Evolutionary conservation across 2,797 vertebrate genomes (phyloP).

Genomic region (Percopsis omiscomaycus): DNA sequence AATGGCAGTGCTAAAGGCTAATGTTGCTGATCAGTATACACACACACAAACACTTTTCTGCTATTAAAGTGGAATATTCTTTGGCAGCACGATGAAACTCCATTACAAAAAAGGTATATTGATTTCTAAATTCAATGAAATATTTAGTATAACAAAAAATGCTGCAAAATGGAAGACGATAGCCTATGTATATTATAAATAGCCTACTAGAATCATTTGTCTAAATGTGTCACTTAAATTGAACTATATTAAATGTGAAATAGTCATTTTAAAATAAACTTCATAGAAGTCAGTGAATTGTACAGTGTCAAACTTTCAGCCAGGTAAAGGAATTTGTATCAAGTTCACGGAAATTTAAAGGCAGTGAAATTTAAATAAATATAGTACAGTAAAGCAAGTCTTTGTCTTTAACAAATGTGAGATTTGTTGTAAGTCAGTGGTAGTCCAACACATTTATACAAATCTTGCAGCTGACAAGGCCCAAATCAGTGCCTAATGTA

Average conservation of each 20-base stretch:
- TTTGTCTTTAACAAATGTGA: too few species aligned
- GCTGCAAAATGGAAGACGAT: not conserved
- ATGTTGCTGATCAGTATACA: not conserved
- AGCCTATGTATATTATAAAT: not conserved
- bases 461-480: too few species aligned
- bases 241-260: too few species aligned
- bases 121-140: not conserved
- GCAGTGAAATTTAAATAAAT: too few species aligned
- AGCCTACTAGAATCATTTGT: not conserved
- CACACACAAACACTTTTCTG: too few species aligned
- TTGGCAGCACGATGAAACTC: not conserved
- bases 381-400: too few species aligned
- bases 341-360: not conserved
- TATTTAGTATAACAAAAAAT: not conserved
- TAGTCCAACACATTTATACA: too few species aligned
- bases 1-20: constrained; percentile 45
- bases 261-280: constrained; percentile 4
- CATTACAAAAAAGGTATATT: not conserved
- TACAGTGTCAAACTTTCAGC: not conserved
- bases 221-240: too few species aligned
- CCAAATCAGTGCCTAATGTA: too few species aligned
- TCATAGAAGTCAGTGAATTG: constrained; percentile 23
- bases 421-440: too few species aligned
- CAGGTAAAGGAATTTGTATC: not conserved
- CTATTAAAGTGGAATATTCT: not conserved